Evolutionary conservation across 2,888 invertebrate species (phyloP).

Genomic region (Hipparchia sbordonii): DNA sequence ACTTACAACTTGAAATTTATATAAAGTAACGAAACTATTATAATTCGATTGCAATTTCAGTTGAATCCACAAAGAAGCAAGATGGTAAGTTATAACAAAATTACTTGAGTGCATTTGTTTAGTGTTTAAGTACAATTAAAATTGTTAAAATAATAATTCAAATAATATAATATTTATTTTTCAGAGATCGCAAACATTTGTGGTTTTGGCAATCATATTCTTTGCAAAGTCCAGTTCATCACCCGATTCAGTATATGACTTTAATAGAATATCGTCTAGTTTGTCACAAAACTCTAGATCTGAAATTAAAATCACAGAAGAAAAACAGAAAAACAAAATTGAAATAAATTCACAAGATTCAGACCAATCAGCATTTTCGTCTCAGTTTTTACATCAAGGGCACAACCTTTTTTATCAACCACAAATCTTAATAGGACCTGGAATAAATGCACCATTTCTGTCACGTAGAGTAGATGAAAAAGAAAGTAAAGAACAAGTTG

Average conservation of each 20-base stretch:
- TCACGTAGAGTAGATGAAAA: constrained; percentile 6
- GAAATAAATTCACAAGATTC: constrained; percentile 10
- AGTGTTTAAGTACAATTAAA: neutral
- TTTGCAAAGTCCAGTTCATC: constrained; percentile 17
- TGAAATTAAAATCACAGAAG: constrained; percentile 18
- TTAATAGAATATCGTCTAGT: constrained; percentile 21
- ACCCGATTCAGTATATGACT: constrained; percentile 28
- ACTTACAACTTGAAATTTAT: neutral
- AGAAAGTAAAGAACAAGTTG: neutral
- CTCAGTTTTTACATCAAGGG: constrained; percentile 50
- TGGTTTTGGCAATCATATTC: constrained; percentile 13
- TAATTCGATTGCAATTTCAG: constrained; percentile 5
- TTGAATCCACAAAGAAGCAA: constrained; percentile 10
- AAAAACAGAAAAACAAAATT: constrained; percentile 4
- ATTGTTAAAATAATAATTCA: neutral
- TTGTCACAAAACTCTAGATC: neutral
- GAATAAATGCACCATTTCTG: constrained; percentile 14
- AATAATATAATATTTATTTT: constrained; percentile 6
- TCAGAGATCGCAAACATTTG: constrained; percentile 18
- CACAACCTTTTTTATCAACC: constrained; percentile 57
- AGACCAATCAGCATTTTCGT: constrained; percentile 38
- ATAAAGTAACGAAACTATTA: constrained; percentile 1
- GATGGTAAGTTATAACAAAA: constrained; percentile 21
- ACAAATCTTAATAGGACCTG: constrained; percentile 35
- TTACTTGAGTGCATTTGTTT: neutral